A percentile compares a stretch with the other conserved stretches of the same genome.
phyloP scores from a whole-genome alignment of 1,140 invertebrate species.

The Drosophila bocqueti region DNA sequence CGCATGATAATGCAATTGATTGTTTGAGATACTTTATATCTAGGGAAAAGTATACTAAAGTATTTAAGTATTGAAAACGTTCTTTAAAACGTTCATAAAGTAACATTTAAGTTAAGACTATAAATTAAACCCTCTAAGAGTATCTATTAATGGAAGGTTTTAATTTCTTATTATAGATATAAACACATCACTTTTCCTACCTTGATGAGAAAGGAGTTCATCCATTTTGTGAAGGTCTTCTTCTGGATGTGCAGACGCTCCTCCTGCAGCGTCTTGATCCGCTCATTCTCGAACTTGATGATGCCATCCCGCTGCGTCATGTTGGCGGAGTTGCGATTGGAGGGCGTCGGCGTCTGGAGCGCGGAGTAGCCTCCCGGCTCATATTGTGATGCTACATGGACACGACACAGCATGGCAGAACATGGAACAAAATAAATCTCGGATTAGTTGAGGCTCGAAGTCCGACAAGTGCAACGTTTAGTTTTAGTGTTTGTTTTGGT shows the following conservation, averaged over 20 bases:
- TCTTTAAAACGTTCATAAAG: background rate
- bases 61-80: background rate
- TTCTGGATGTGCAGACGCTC: conserved; percentile 99
- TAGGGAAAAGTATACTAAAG: background rate
- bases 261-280: conserved; percentile 98
- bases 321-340: conserved; percentile 87
- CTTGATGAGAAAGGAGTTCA: conserved; percentile 99
- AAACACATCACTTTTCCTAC: conserved; percentile 86
- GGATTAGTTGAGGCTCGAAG: conserved; percentile 42
- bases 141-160: background rate
- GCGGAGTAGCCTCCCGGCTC: conserved; percentile 89
- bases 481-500: conserved; percentile 64
- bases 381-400: conserved; percentile 88
- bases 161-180: background rate
- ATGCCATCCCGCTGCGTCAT: conserved; percentile 96
- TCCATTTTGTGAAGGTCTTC: conserved; percentile 99
- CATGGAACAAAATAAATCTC: conserved; percentile 29
- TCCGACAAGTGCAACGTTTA: conserved; percentile 51
- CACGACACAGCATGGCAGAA: background rate
- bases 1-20: background rate
- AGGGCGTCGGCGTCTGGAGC: conserved; percentile 85
- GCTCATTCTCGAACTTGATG: conserved; percentile 97
- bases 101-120: background rate
- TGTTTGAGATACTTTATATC: background rate
- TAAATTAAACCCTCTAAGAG: background rate